Evolutionary conservation across 2,113 vertebrate genomes (phyloP).

Genomic region (Lophochroa leadbeateri): DNA sequence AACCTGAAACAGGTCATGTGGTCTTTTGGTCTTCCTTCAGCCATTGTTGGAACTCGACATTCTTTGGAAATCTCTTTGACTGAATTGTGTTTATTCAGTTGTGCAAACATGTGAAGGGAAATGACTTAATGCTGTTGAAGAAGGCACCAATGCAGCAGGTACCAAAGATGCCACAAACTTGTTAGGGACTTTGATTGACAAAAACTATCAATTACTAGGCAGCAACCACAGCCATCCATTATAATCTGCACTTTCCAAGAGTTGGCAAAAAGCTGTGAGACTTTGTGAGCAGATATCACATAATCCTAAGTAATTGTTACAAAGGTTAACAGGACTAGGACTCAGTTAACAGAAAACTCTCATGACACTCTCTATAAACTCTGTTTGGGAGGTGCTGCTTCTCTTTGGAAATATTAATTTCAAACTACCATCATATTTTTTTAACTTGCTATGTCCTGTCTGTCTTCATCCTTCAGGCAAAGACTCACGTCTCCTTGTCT

Average conservation of each 20-base stretch:
- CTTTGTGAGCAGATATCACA: background rate
- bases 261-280: background rate
- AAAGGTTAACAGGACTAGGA: background rate
- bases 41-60: background rate
- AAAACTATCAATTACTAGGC: background rate
- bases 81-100: background rate
- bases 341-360: background rate
- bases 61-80: background rate
- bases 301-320: background rate
- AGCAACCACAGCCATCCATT: background rate
- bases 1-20: background rate
- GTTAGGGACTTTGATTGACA: background rate
- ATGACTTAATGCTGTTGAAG: background rate
- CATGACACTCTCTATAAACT: background rate
- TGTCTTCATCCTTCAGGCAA: constrained; percentile 79
- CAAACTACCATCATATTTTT: background rate
- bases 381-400: background rate
- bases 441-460: background rate
- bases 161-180: background rate
- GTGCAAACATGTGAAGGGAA: background rate
- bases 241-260: background rate
- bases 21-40: background rate
- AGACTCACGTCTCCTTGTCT: constrained; percentile 93
- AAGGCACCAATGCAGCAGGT: background rate
- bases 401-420: background rate